Base-by-base conservation (phyloP, 1,140 invertebrate genomes). In the Streblospio benedicti region DNA sequence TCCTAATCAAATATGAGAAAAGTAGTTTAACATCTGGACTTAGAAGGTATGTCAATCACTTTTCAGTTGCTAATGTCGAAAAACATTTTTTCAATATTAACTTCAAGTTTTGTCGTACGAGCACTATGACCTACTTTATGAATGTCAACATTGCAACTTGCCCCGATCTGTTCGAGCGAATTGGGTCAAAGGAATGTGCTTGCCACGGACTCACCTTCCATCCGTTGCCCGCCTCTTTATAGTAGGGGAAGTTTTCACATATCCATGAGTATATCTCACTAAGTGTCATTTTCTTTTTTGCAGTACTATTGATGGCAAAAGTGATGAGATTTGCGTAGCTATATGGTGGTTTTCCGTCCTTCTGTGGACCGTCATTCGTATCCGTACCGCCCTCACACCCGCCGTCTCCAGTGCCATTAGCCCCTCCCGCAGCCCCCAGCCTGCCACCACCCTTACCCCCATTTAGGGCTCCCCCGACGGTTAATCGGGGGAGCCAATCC, bases 301-400 rank as follows among this genome's bases (percentile, higher is more conserved):
- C 75, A 18, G 84, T 83, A 76, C 85, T 87, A 72, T 84, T 86
- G 63, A 87, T 87, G 9, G 86, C 86, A 67, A 86, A 78, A 61
- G 83, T 80, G 61, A 87, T 87, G 69, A 87, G 80, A 65, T 83
- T 86, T 38, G 85, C 85, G 72, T 87, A 87, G 67, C 85, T 86
- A 67, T 81, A 83, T 2, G 81, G 80, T 14, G 82, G 81, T 73
- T 83, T 83, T 33, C 80, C 79, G 66, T 81, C 79, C 69, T 73
- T 69, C 53, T 68, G 61, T 66, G 67, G 55, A 25, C 47, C 68
- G 52, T 51, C 45, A 59, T 25, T 73, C 71, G 41, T 63, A 64
- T 45, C 69, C 64, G 44, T 76, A 69, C 43, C 69, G 67, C 45
- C 38, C 23, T 60, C 52, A 49, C 44, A 57, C 57, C 59, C 54